These are phyloP conservation scores for Limosa lapponica DNA, from an alignment of 2,797 vertebrate species.

Conservation along the genomic window DNA sequence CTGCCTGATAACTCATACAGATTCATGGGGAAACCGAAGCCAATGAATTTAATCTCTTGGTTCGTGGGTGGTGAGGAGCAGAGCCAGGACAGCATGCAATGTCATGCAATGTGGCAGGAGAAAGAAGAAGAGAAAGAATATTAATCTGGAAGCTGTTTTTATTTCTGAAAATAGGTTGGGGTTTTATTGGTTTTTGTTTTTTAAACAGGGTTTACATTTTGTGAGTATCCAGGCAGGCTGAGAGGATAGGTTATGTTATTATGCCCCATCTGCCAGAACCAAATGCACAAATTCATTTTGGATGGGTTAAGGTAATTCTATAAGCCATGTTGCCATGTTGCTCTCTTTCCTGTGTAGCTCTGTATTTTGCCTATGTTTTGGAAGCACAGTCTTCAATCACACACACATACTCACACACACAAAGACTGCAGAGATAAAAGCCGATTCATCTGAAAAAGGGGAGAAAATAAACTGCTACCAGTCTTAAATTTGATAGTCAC, in stretches of 20 bases:
- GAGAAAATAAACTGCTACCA: neutral
- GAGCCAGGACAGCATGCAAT: neutral
- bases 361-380: neutral
- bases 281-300: neutral
- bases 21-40: conserved; percentile 14
- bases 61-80: conserved; percentile 19
- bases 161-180: neutral
- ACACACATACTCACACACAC: neutral
- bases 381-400: neutral
- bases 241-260: neutral
- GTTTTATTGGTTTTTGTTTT: neutral
- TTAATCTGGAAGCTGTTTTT: neutral
- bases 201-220: neutral
- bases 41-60: conserved; percentile 31
- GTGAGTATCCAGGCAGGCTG: neutral
- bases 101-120: neutral
- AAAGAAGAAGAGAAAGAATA: neutral
- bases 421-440: neutral
- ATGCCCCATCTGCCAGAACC: neutral
- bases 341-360: neutral
- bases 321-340: neutral
- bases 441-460: neutral
- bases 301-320: neutral
- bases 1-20: conserved; percentile 38
- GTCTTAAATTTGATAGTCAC: neutral